Conservation (phyloP, 2,113 vertebrate genomes). For the Prietella phreatophila region DNA sequence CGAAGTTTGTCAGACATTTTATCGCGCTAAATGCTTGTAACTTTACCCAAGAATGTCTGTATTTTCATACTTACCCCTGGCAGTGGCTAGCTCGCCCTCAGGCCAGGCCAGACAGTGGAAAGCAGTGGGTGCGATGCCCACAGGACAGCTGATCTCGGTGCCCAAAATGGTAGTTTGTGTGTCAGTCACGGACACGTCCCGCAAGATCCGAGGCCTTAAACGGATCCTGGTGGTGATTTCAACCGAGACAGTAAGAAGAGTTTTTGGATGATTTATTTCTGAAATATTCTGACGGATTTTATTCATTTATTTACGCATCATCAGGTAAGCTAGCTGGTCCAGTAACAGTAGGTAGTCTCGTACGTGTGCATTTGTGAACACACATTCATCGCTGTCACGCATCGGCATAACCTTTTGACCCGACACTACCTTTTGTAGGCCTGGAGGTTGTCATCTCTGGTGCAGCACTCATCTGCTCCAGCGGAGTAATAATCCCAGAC, state of each 20-base stretch:
- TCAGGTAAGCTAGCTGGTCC: neutral
- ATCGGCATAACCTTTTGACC: neutral
- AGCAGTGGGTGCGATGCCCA: slow-evolving; percentile 86
- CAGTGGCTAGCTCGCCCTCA: slow-evolving; percentile 90
- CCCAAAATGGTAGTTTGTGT: slow-evolving; percentile 81
- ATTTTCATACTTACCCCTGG: slow-evolving; percentile 75
- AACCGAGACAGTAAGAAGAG: neutral
- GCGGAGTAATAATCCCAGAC: slow-evolving; percentile 89
- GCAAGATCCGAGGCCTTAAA: slow-evolving; percentile 82
- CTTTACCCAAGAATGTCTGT: neutral
- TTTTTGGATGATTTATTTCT: neutral
- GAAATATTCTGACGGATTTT: neutral
- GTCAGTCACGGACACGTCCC: slow-evolving; percentile 80
- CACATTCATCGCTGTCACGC: neutral
- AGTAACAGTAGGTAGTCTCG: neutral
- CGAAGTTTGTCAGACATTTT: neutral
- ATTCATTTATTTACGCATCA: neutral
- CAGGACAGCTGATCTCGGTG: slow-evolving; percentile 82
- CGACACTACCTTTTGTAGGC: slow-evolving; percentile 82
- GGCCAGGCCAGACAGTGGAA: slow-evolving; percentile 89
- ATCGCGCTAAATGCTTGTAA: neutral
- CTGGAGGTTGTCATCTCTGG: slow-evolving; percentile 83
- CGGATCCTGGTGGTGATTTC: slow-evolving; percentile 73
- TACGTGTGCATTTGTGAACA: neutral
- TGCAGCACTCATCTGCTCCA: slow-evolving; percentile 84